Conservation (phyloP, 2,888 invertebrate species). For the Tromatobia lineatoria region DNA sequence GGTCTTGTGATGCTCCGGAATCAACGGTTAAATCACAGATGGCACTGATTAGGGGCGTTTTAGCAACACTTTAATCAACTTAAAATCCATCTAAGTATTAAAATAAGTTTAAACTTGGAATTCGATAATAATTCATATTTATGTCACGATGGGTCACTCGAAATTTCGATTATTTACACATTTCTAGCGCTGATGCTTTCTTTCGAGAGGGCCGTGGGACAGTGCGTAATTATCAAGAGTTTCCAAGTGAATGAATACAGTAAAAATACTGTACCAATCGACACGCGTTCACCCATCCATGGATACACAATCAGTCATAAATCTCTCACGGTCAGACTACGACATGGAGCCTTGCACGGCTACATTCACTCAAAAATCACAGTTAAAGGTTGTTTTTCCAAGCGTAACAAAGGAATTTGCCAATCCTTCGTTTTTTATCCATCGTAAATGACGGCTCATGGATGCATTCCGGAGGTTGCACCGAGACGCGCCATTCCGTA, state of each 20-base stretch:
- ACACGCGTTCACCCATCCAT: conserved; percentile 27
- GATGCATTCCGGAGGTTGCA: conserved; percentile 92
- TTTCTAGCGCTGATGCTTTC: conserved; percentile 1
- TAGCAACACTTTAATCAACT: no score
- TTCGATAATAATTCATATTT: no score
- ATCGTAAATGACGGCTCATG: conserved; percentile 85
- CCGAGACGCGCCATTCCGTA: conserved; percentile 93
- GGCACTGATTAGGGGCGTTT: no score
- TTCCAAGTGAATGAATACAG: conserved; percentile 22
- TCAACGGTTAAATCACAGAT: no score
- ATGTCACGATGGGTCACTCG: no score
- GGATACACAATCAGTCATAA: neutral
- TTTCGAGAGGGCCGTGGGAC: no score
- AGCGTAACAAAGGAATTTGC: conserved; percentile 31
- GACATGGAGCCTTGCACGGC: neutral
- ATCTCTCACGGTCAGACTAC: conserved; percentile 11
- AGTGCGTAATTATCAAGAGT: conserved; percentile 51
- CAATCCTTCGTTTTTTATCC: conserved; percentile 39
- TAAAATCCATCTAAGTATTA: no score
- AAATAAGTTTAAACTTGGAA: no score
- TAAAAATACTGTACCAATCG: conserved; percentile 29
- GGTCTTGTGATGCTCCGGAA: no score
- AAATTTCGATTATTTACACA: no score
- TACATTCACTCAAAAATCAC: conserved; percentile 73
- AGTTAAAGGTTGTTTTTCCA: conserved; percentile 73